Base-by-base conservation (phyloP, 2,797 vertebrate species). In the Oophaga sylvatica region DNA sequence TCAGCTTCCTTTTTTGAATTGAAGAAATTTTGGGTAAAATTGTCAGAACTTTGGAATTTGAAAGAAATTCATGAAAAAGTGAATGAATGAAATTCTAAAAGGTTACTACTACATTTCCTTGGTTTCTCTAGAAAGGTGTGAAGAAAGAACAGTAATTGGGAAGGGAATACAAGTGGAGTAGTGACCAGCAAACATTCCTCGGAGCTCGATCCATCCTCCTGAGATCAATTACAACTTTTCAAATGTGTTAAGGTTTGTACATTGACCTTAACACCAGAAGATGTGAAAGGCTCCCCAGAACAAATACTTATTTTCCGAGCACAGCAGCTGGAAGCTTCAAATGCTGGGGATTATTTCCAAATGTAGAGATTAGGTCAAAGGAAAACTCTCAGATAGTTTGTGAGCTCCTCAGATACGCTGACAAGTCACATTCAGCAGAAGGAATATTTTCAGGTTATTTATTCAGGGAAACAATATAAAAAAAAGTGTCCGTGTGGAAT, bases 181-280 rank as follows among this genome's bases (percentile, higher is more conserved):
- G 35, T 81, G 76, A 70, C 56, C 87, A 57, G 67, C 17, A 17
- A 41, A 85, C 87, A 88, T 88, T 88, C 87, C 68, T 85, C 11
- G 16, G 59, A 76, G 56, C 29, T 22, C 45, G 48, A 20, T 12
- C 31, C 76, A 68, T 89, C 48, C 87, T 76, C 84, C 56, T 77
- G 87, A 89, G 87, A 89, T 85, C 80, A 89, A 86, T 89, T 89
- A 89, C 68, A 60, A 62, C 79, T 85, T 89, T 79, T 85, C 41
- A 85, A 86, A 89, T 78, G 84, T 89, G 87, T 77, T 81, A 82
- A 70, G 79, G 67, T 82, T 82, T 48, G 62, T 81, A 80, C 81
- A 84, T 62, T 88, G 81, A 88, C 87, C 87, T 87, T 78, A 87
- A 84, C 87, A 84, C 79, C 71, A 78, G 59, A 83, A 76, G 81